A percentile compares a stretch with the other conserved stretches of the same genome.
phyloP scores from a whole-genome alignment of 2,113 vertebrate species.

The Mugil cephalus region DNA sequence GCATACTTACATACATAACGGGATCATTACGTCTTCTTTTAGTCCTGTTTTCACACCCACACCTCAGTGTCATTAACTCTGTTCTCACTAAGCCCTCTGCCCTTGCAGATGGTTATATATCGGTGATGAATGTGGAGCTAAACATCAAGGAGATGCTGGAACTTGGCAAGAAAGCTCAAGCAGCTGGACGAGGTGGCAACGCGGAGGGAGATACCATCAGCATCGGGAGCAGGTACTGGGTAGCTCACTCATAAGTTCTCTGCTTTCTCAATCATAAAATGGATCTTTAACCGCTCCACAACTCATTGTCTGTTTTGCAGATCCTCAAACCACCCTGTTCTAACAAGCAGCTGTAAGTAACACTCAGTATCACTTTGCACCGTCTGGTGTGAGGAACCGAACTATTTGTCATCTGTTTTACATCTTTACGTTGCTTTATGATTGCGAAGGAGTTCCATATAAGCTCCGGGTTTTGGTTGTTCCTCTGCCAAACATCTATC shows the following conservation, averaged over 20 bases:
- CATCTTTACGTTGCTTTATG: slow-evolving; percentile 42
- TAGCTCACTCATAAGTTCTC: not conserved
- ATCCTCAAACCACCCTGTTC: slow-evolving; percentile 75
- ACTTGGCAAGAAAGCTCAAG: slow-evolving; percentile 64
- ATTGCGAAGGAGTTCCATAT: slow-evolving; percentile 46
- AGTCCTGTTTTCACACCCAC: not conserved
- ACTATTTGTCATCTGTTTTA: slow-evolving; percentile 33
- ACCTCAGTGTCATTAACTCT: not conserved
- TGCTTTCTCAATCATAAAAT: not conserved
- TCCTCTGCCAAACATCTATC: slow-evolving; percentile 33
- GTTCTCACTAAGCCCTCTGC: slow-evolving; percentile 3
- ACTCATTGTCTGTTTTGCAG: slow-evolving; percentile 61
- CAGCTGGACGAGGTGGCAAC: slow-evolving; percentile 59
- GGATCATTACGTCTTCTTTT: accelerated
- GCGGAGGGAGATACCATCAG: slow-evolving; percentile 78
- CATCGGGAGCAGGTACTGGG: slow-evolving; percentile 78
- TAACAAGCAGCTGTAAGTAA: slow-evolving; percentile 84
- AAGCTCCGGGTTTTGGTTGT: slow-evolving; percentile 10
- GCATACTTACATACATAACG: not conserved
- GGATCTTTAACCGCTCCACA: not conserved
- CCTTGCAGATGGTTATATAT: slow-evolving; percentile 81
- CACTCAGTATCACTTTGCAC: not conserved
- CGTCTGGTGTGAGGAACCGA: not conserved
- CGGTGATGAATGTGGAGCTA: slow-evolving; percentile 79
- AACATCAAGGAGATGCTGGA: slow-evolving; percentile 82